These are phyloP conservation scores for Crossaster papposus DNA, from an alignment of 53 echinoderm and acorn worm species.

Conservation along the genomic window DNA sequence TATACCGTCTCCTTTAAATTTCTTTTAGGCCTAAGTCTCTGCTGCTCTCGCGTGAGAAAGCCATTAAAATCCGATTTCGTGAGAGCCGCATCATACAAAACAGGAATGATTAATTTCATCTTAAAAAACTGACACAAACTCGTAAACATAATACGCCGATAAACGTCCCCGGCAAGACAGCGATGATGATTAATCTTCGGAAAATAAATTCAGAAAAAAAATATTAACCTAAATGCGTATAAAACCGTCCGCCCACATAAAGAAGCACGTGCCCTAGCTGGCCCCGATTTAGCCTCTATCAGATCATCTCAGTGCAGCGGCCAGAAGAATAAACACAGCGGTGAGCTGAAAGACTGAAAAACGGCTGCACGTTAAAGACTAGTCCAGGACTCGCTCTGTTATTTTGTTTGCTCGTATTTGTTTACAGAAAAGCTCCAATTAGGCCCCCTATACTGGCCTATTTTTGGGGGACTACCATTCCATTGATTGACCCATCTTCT, in stretches of 20 bases:
- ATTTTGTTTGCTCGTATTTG: not conserved
- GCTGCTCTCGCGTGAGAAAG: constrained; percentile 7
- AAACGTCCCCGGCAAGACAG: not conserved
- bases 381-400: not conserved
- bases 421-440: not conserved
- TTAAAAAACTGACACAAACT: constrained; percentile 9
- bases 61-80: constrained; percentile 22
- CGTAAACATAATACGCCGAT: constrained; percentile 34
- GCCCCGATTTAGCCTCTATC: not conserved
- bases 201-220: constrained; percentile 25
- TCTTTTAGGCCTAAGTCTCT: no score
- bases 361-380: not conserved
- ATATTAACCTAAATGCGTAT: constrained; percentile 42
- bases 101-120: constrained; percentile 53
- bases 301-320: not conserved
- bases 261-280: not conserved
- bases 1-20: no score
- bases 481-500: not conserved
- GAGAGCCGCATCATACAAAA: constrained; percentile 16
- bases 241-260: constrained; percentile 1
- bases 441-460: no score
- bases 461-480: not conserved
- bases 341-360: not conserved
- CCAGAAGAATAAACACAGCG: not conserved
- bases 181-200: constrained; percentile 36